Percentiles rank a stretch among this genome's conserved stretches.
Conservation (phyloP, 2,113 vertebrate species). For the Thymallus thymallus region DNA sequence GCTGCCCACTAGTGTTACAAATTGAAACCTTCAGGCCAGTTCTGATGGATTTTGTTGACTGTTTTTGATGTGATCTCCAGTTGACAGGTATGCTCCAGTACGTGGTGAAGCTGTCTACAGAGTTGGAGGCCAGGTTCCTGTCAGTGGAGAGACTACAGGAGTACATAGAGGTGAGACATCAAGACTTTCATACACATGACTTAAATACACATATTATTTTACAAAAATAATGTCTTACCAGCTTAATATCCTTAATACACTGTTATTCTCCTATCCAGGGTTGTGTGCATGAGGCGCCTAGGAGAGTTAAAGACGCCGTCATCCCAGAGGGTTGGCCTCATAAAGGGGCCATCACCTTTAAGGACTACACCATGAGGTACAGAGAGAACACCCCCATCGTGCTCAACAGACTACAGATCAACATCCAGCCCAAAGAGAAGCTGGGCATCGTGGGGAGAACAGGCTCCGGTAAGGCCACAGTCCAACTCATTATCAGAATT, state of each 20-base stretch:
- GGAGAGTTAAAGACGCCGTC: conserved; percentile 40
- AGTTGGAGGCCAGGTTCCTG: conserved; percentile 80
- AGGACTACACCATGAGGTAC: conserved; percentile 79
- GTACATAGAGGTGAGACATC: conserved; percentile 67
- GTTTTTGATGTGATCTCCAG: conserved; percentile 38
- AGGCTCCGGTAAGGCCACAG: conserved; percentile 69
- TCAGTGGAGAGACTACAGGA: conserved; percentile 76
- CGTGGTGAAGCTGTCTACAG: conserved; percentile 62
- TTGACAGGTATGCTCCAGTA: conserved; percentile 78
- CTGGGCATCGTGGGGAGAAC: conserved; percentile 82
- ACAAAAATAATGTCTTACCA: too few relatives aligned
- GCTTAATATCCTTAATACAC: too few relatives aligned
- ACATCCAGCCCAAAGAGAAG: conserved; percentile 72
- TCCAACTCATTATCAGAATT: too few relatives aligned
- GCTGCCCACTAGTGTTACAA: too few relatives aligned
- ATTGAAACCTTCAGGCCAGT: background rate
- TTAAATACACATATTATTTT: background rate
- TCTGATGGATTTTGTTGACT: background rate
- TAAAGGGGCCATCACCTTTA: conserved; percentile 72
- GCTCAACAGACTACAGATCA: conserved; percentile 69
- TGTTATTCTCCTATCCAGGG: too few relatives aligned
- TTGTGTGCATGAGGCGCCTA: conserved; percentile 67
- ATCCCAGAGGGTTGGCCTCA: conserved; percentile 73
- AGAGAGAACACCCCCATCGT: conserved; percentile 76
- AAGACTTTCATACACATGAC: background rate